Base-by-base conservation (phyloP, 2,113 vertebrate genomes). In the Eulemur macaco region DNA sequence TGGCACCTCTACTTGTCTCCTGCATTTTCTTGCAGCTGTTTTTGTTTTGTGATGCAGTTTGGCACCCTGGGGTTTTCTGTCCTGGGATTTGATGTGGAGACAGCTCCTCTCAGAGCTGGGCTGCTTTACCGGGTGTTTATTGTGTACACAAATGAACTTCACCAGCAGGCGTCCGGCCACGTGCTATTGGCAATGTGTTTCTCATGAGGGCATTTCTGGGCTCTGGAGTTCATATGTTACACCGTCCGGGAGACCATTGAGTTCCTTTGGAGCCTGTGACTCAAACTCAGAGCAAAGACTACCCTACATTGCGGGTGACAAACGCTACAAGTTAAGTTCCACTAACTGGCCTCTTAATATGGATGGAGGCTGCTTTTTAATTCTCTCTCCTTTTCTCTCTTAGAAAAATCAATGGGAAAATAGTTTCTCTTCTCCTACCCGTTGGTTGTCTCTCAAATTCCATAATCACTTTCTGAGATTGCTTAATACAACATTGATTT, bases 21-120 rank as follows among this genome's bases (percentile, higher is more conserved):
- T 96, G 98, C 68, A 82, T 98, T 97, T 98, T 96, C 92, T 98
- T 98, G 98, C 97, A 99, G 98, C 98, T 99, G 98, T 98, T 99
- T 99, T 98, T 98, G 98, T 98, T 99, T 98, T 97, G 96, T 93
- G 97, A 97, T 96, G 96, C 95, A 85, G 93, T 95, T 94, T 91
- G 98, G 96, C 97, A 97, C 97, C 97, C 98, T 39, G 80, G 96
- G 97, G 96, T 39, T 96, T 91, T 96, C 81, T 18, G 83, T 91
- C 96, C 97, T 96, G 97, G 98, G 98, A 98, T 96, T 94, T 98
- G 98, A 98, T 66, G 0, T 76, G 83, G 94, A 95, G 95, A 96
- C 90, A 96, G 96, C 76, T 60, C 95, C 95, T 97, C 97, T 88
- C 90, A 93, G 97, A 92, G 88, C 82, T 52, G 81, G 96, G 96